Evolutionary conservation across 2,888 invertebrate species (phyloP), one percentile per base, ranked within the genome.

Genomic region (Clunio marinus): DNA sequence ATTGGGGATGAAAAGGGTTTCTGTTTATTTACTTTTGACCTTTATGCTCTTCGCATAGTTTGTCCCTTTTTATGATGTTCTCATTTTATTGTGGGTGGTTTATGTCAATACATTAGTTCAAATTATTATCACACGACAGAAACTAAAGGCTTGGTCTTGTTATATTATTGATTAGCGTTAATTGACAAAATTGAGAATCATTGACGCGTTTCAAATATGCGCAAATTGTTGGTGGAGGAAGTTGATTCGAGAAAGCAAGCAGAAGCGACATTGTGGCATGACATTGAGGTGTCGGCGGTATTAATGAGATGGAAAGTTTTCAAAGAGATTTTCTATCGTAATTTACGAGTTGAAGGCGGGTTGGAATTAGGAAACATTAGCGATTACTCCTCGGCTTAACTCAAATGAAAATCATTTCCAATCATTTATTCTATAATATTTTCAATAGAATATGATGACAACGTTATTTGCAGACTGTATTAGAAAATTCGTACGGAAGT

Each of bases 131-230:
- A 8, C 8, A n/a, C 32, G 5, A 32, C 32, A 32, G 32, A 32
- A 32, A 32, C 32, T 32, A 7, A n/a, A n/a, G 32, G 4, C 32
- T 10, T 3, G 4, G 41, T n/a, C 41, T n/a, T 2, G 41, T 13
- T 32, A 8, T 41, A 10, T 41, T 41, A 41, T 41, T 41, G 41
- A 41, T 41, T 41, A 10, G 41, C 10, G 41, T 41, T 41, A 41
- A 41, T 41, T 41, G 41, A 10, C 3, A 15, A 15, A 41, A 41
- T 10, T 13, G 41, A 41, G 15, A 41, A 41, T 41, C 41, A 41
- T 41, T 41, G 41, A 41, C 41, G 41, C 41, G 41, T 41, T 41
- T 10, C 15, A 41, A n/a, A 41, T n/a, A n/a, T n/a, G 41, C n/a
- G 10, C 41, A 41, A 3, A 7, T 32, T 4, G 32, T 41, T 10